These are phyloP conservation scores for Carcharodon carcharias DNA, from an alignment of 2,797 vertebrate species.

Conservation along the genomic window DNA sequence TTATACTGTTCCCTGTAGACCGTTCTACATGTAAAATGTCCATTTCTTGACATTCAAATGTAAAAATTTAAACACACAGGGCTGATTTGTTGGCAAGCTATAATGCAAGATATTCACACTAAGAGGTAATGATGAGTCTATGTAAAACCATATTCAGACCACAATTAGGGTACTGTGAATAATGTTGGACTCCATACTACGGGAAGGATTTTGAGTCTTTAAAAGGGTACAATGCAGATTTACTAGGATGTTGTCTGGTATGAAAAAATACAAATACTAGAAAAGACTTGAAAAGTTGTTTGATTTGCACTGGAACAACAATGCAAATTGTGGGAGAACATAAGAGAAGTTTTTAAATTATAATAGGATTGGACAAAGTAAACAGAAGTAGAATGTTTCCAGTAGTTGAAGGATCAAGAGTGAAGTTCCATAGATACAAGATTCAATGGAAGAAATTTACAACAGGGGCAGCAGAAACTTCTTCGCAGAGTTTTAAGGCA, in stretches of 20 bases:
- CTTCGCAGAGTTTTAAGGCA: background rate
- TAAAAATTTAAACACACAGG: background rate
- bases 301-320: background rate
- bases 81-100: background rate
- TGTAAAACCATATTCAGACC: background rate
- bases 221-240: background rate
- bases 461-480: background rate
- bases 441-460: background rate
- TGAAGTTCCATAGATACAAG: background rate
- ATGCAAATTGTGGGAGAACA: background rate
- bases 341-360: background rate
- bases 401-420: background rate
- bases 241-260: background rate
- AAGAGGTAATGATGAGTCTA: background rate
- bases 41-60: background rate
- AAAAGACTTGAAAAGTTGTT: background rate
- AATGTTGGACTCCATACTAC: background rate
- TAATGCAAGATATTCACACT: background rate
- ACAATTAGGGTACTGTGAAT: background rate
- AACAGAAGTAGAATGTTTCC: background rate
- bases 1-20: background rate
- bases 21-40: background rate
- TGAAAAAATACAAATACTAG: background rate
- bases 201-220: background rate
- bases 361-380: background rate